Conservation (phyloP, 2,888 invertebrate species). For the Anodontia alba region DNA sequence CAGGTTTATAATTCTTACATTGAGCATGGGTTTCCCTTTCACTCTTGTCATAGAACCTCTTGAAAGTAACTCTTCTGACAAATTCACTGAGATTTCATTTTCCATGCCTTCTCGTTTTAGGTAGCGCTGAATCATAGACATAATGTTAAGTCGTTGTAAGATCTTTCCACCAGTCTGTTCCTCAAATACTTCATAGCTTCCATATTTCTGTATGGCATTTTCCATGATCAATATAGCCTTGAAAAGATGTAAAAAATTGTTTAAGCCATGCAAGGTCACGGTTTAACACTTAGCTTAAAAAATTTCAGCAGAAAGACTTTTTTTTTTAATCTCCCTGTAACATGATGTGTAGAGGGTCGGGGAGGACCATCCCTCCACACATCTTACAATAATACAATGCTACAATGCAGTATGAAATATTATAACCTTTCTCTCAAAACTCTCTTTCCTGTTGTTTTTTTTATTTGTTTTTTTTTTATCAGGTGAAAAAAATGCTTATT, state of each 20-base stretch:
- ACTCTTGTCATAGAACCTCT: constrained; percentile 80
- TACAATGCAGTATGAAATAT: too few relatives aligned
- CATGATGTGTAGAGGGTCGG: too few relatives aligned
- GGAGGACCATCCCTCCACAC: too few relatives aligned
- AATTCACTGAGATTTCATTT: constrained; percentile 71
- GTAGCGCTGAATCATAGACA: constrained; percentile 71
- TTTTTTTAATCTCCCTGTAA: too few relatives aligned
- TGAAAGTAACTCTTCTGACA: constrained; percentile 79
- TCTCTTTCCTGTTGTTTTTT: too few relatives aligned
- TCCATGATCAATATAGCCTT: constrained; percentile 82
- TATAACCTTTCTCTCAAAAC: too few relatives aligned
- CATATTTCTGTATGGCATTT: constrained; percentile 74
- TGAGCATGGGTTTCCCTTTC: constrained; percentile 78
- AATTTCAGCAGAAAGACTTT: too few relatives aligned
- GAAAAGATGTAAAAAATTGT: constrained; percentile 19
- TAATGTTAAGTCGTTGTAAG: constrained; percentile 72
- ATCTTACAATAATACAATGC: too few relatives aligned
- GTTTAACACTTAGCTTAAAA: too few relatives aligned
- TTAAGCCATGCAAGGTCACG: too few relatives aligned
- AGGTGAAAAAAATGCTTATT: too few relatives aligned
- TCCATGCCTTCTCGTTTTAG: constrained; percentile 74
- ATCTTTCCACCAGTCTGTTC: constrained; percentile 77
- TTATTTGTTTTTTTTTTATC: too few relatives aligned
- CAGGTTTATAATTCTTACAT: constrained; percentile 77
- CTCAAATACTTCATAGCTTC: constrained; percentile 80